Base-by-base conservation (phyloP, 2,888 invertebrate genomes). In the Bugulina stolonifera region DNA sequence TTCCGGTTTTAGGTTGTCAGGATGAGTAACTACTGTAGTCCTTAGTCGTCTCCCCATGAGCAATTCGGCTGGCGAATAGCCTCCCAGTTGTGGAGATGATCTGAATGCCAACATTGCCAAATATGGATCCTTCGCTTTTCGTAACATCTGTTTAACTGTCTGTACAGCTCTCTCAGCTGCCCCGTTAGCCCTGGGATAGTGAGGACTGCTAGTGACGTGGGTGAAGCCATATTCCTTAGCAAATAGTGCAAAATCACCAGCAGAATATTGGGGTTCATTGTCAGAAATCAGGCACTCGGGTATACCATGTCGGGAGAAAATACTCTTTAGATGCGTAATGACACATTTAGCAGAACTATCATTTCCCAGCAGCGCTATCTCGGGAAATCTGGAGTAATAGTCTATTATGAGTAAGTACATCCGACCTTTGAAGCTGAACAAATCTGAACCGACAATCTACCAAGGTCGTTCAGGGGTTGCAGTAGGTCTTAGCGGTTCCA, bases 291-390 rank as follows among this genome's bases (percentile, higher is more conserved):
- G 18, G 10, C 5, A 23, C 25, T 70, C 70, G 0, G 58, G 71
- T 22, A 73, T 70, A 2, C 73, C 72, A 55, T 72, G 72, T 0
- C 72, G n/a, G 1, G 64, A 35, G n/a, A 73, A 72, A 1, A 72
- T 72, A 5, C 29, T 29, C 54, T 72, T 73, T 22, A 72, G n/a
- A 23, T 58, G 55, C 2, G 23, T 34, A 3, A 71, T 64, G 18
- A 73, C 69, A n/a, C n/a, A n/a, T n/a, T 22, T 18, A 2, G 22
- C 23, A 0, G 73, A 71, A 3, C 54, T n/a, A 23, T 14, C 5
- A 25, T 55, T 64, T 0, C 18, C 22, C 25, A 73, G 58, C 1
- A 35, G 35, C n/a, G 71, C 72, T 5, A 73, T 27, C 54, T 73
- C 72, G 10, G 71, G 29, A 22, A 25, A 73, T 1, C 72, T 35